Base-by-base conservation (phyloP, 2,888 invertebrate genomes). In the Diploptera punctata region DNA sequence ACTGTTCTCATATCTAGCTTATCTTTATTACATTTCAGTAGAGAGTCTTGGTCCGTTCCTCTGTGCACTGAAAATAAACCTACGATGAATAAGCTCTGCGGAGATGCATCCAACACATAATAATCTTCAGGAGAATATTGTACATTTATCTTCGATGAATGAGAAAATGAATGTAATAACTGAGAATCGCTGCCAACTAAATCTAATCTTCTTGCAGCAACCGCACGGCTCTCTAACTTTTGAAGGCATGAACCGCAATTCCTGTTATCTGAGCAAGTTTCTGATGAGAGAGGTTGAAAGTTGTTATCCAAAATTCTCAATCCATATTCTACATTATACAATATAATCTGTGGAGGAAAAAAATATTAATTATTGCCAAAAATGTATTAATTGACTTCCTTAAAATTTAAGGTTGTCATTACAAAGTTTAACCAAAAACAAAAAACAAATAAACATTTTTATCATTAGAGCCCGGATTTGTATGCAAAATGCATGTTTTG, bases 1-100 rank as follows among this genome's bases (percentile, higher is more conserved):
- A 84, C 76, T 7, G 77, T 70, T 13, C 75, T 38, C n/a, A 68
- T 18, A 33, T 69, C 49, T 24, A 70, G 19, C 29, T 71, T 61
- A 21, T 74, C 67, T 3, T 21, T 38, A 43, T 44, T 71, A 65
- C 71, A 68, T 2, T 52, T 43, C 13, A 71, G 29, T 47, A 71
- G 54, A n/a, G 71, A 71, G 19, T 72, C 70, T 29, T 54, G 44
- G 29, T 65, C 65, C n/a, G 71, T 65, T 33, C 26, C 47, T 18
- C 68, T 71, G 18, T 72, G 74, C 21, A 74, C 33, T 44, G 74
- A 49, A 19, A 74, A 62, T 26, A 74, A 19, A n/a, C 52, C 57
- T 24, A 68, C 74, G 29, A 74, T 60, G 24, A 73, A 73, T 3
- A 73, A n/a, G 24, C 71, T 73, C 33, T 70, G 67, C 21, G 57